Evolutionary conservation across 2,888 invertebrate species (phyloP), one percentile per base, ranked within the genome.

Genomic region (Venustoraphidia nigricollis): DNA sequence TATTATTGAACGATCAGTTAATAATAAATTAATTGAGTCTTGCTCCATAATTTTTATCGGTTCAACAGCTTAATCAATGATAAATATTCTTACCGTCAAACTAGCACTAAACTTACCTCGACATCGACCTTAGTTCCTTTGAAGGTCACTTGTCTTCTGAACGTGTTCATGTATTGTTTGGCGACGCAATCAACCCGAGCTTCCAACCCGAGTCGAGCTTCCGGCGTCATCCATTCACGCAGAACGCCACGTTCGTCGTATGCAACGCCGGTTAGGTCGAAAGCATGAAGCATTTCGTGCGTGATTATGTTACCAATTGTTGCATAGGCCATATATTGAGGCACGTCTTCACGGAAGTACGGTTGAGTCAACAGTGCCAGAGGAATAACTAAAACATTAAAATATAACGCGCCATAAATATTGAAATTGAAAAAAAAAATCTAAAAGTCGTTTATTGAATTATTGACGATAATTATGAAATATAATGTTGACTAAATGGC

Each of bases 221-320:
- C 64, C 1, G 66, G 62, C 4, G 66, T 65, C 48, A 67, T 59
- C 67, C 68, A 70, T 10, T 63, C 58, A 54, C 59, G 61, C 41
- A 64, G 58, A 44, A 63, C 62, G 13, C 63, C 58, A 43, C 64
- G 60, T 2, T 62, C 62, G 56, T 66, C 64, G 45, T 65, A 58
- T 9, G 60, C 60, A 11, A 55, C 54, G 4, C 59, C 60, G 14
- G 51, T 51, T 14, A 56, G 60, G 57, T 72, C 73, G 50, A 73
- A 67, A 10, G 67, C 70, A 53, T 73, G 73, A 13, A 72, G 61
- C 38, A 71, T 66, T 56, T 72, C 72, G 55, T 73, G 72, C 27
- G 68, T 68, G 45, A 72, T 63, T 38, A 71, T 66, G 34, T 68
- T 64, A 9, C 71, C 72, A 11, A 71, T 58, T 2, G 70, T 69